phyloP scores from a whole-genome alignment of 2,113 vertebrate species.

The Panthera uncia region DNA sequence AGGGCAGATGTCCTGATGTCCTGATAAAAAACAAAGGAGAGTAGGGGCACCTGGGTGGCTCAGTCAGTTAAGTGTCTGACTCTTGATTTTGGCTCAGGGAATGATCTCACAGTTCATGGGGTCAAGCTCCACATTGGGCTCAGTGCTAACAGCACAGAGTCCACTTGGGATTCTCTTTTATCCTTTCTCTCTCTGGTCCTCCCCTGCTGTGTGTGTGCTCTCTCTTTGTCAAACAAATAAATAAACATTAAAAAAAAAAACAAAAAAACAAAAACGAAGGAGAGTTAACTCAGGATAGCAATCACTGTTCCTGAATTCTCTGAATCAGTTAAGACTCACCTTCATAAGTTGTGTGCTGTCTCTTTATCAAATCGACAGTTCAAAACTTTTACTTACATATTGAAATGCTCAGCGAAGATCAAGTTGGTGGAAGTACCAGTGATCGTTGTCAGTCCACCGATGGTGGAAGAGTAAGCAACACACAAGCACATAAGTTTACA shows the following conservation, averaged over 20 bases:
- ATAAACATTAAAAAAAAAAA: too few species aligned
- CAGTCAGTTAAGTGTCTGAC: too few species aligned
- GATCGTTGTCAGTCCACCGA: conserved; percentile 93
- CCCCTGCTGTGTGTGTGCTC: too few species aligned
- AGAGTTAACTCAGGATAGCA: background rate
- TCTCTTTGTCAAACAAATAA: too few species aligned
- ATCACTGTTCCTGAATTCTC: background rate
- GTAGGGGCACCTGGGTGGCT: too few species aligned
- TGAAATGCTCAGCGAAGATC: conserved; percentile 94
- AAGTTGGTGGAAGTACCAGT: conserved; percentile 96
- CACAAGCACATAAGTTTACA: conserved; percentile 93
- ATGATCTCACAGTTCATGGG: too few species aligned
- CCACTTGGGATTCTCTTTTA: too few species aligned
- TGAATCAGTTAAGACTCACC: background rate
- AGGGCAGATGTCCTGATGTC: background rate
- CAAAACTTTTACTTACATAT: conserved; percentile 85
- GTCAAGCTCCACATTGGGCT: too few species aligned
- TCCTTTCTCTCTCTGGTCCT: too few species aligned
- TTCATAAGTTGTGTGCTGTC: background rate
- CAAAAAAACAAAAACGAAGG: background rate
- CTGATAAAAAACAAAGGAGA: background rate
- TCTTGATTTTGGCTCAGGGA: too few species aligned
- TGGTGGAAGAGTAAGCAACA: conserved; percentile 93
- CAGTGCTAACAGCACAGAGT: too few species aligned
- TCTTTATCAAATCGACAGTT: background rate